Evolutionary conservation across 2,888 invertebrate species (phyloP), one percentile per base, ranked within the genome.

Genomic region (Dexiosoma caninum): DNA sequence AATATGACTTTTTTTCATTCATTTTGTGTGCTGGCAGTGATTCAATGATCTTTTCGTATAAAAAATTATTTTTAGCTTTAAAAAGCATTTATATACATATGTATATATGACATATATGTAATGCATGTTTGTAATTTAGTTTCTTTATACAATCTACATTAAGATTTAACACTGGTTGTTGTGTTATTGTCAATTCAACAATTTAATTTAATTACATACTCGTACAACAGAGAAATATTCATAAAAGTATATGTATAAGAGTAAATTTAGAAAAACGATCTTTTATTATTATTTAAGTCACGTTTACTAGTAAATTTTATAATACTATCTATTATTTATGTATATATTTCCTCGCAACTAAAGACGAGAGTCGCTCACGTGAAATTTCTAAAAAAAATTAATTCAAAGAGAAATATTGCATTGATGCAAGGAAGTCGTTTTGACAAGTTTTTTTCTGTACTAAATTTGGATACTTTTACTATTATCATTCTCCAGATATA

Each of bases 281-380:
- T 78, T 62, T 69, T 46, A 32, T n/a, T 49, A 49, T 32, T 60
- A 55, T 74, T 72, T 62, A 71, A 75, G 79, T 80, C 75, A 80
- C 79, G 75, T 80, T 79, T 80, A 60, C 19, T 46, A 32, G 12
- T 30, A 49, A 66, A 46, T 57, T 40, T 49, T 75, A 16, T 57
- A 57, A 42, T 67, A 57, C 35, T 57, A 32, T 19, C 8, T 32
- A 7, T 42, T n/a, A n/a, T n/a, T n/a, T n/a, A n/a, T 19, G 1
- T 70, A 12, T 23, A 40, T 55, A 19, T 12, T 21, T 70, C 37
- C 49, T 49, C 14, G 23, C 12, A 46, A 37, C 14, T n/a, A 16
- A 27, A 5, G 27, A 27, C 6, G 27, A 6, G 27, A 3, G 27
- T 6, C 27, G 27, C 4, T 27, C 27, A 27, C 27, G 27, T 42